Percentiles rank a stretch among this genome's conserved stretches.
Conservation (phyloP, 2,888 invertebrate species). For the Amblyjoppa proteus region DNA sequence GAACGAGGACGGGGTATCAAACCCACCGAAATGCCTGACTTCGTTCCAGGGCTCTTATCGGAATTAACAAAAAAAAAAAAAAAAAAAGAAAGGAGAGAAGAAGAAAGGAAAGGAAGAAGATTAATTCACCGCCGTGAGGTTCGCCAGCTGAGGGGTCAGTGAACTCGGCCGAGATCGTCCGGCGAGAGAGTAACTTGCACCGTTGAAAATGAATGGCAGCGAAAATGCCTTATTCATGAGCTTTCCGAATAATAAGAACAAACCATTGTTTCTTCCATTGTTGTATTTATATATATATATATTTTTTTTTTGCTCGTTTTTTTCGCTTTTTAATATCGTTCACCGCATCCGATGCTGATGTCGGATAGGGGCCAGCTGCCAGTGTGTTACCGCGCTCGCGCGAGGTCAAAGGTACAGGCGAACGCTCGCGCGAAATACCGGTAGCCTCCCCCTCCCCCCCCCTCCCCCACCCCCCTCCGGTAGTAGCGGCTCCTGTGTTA, state of each 20-base stretch:
- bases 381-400: constrained; percentile 11
- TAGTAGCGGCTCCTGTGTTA: constrained; percentile 29
- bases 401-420: constrained; percentile 55
- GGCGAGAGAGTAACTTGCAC: constrained; percentile 37
- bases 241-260: background rate
- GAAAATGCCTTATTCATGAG: constrained; percentile 38
- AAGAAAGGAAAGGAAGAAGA: background rate
- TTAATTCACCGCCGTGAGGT: background rate
- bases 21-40: constrained; percentile 7
- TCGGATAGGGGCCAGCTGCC: constrained; percentile 20
- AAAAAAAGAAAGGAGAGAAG: background rate
- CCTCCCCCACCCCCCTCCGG: background rate
- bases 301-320: background rate
- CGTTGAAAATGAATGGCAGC: constrained; percentile 38
- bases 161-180: constrained; percentile 30
- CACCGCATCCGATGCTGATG: background rate
- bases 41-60: constrained; percentile 17
- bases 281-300: background rate
- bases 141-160: constrained; percentile 8
- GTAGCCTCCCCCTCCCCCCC: constrained; percentile 15
- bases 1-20: constrained; percentile 11
- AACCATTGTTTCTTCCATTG: constrained; percentile 10
- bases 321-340: background rate
- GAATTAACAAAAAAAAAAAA: background rate
- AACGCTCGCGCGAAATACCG: constrained; percentile 54